Evolutionary conservation across 2,888 invertebrate species (phyloP), one percentile per base, ranked within the genome.

Genomic region (Ophion obscuratus): DNA sequence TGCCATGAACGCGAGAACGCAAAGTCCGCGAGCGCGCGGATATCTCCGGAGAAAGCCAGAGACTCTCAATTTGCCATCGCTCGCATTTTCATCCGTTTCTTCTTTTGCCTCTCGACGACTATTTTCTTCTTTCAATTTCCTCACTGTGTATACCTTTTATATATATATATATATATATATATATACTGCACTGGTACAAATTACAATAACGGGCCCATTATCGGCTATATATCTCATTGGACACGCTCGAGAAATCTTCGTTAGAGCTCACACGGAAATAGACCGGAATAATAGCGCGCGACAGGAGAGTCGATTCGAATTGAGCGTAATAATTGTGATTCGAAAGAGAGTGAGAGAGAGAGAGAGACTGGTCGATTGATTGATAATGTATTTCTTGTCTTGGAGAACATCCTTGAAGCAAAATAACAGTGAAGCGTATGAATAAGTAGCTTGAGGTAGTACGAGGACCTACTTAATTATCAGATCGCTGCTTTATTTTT

Each of bases 11-110:
- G 75, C 70, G 20, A n/a, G 9, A 57, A 64, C 64, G 53, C 36
- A 73, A 85, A 66, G 36, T 36, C 36, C 36, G 36, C 36, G 36
- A 36, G 36, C 36, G 36, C 53, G 36, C 67, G 31, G 57, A 75
- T 47, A 62, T 67, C 75, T 61, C 17, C 73, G 47, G 31, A 64
- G 31, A 73, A 78, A 24, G 44, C 77, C 64, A 73, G 71, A 73
- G 83, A 79, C 78, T 74, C 68, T 79, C 74, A 74, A 78, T 73
- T 84, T 76, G 62, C 71, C 68, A 20, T 70, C 70, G 71, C 75
- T 76, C 59, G 14, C 47, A 40, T 66, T 70, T 81, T 80, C 57
- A 67, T 74, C 53, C 61, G 36, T 57, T 62, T 64, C 57, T 24
- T 62, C 68, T 57, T 40, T 61, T 36, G 36, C 36, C 36, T 7